Base-by-base conservation (phyloP, 2,888 invertebrate genomes). In the Sicus ferrugineus region DNA sequence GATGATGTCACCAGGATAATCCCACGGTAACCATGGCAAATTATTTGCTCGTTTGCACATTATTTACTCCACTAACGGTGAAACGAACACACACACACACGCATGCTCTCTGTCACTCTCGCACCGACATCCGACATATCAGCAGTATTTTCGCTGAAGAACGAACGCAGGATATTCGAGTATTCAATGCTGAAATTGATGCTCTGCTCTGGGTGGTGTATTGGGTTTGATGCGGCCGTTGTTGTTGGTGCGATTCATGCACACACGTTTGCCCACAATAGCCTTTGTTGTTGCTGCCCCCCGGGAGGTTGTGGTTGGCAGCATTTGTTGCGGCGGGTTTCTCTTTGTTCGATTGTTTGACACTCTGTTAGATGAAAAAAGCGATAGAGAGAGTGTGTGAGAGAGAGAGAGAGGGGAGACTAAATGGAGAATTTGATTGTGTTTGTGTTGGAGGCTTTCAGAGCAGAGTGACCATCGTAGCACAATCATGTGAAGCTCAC, bases 1-100 rank as follows among this genome's bases (percentile, higher is more conserved):
- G 67, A 70, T 63, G 70, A 70, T 70, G 70, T 70, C 70, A 70
- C 64, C 64, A 67, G 70, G 70, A 67, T 70, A 67, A 70, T 70
- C 67, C 70, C 67, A 70, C 59, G 67, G 70, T 64, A 67, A 70
- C 70, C 67, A 63, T 70, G 70, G 52, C 62, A 63, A 16, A 67
- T 63, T 70, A 67, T 63, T 70, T 70, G 70, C 67, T 50, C 38
- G 70, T 67, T 67, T 59, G 70, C 67, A 67, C 67, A 68, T 68
- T 64, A 70, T 68, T 67, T 64, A 58, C 70, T 61, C 68, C 61
- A 42, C 68, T 54, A 52, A 42, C 68, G 34, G 61, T 50, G 52
- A 52, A 23, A 19, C 50, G 38, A 23, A 38, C 31, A 19, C 14
- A 46, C 46, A 28, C 28, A 46, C 42, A 46, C 48, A 30, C 14